Percentiles rank a stretch among this genome's conserved stretches.
Evolutionary conservation across 2,888 invertebrate species (phyloP).

Genomic region (Nephrotoma flavescens): DNA sequence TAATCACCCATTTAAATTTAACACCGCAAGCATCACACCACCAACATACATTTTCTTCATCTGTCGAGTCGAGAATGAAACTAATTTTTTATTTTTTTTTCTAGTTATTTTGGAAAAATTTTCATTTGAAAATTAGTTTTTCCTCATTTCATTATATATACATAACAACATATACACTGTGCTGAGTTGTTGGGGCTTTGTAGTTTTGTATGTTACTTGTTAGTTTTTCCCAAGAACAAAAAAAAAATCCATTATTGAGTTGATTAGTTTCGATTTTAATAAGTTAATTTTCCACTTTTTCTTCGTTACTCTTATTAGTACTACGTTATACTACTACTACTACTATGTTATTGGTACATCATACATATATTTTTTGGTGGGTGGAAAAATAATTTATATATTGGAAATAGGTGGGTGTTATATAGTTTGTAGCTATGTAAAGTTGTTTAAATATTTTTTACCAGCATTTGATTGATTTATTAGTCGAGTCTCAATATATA

Average conservation of each 20-base stretch:
- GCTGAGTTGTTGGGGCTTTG: background rate
- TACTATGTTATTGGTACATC: background rate
- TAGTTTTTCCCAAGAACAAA: background rate
- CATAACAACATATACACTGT: background rate
- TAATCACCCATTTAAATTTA: background rate
- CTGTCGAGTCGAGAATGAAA: background rate
- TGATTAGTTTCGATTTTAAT: background rate
- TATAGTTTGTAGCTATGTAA: no score
- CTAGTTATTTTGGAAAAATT: background rate
- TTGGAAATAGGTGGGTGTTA: background rate
- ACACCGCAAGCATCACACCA: background rate
- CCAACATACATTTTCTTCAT: background rate
- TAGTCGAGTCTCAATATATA: background rate
- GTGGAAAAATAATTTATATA: background rate
- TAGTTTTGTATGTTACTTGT: background rate
- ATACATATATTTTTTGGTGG: background rate
- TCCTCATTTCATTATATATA: background rate
- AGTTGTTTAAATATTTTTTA: background rate
- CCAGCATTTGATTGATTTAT: background rate
- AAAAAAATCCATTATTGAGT: background rate
- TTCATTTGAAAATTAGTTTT: background rate
- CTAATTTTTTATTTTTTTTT: background rate
- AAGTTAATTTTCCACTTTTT: background rate
- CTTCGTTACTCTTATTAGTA: background rate
- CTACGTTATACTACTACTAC: background rate